phyloP scores from a whole-genome alignment of 2,888 invertebrate species.

The Tigriopus californicus region DNA sequence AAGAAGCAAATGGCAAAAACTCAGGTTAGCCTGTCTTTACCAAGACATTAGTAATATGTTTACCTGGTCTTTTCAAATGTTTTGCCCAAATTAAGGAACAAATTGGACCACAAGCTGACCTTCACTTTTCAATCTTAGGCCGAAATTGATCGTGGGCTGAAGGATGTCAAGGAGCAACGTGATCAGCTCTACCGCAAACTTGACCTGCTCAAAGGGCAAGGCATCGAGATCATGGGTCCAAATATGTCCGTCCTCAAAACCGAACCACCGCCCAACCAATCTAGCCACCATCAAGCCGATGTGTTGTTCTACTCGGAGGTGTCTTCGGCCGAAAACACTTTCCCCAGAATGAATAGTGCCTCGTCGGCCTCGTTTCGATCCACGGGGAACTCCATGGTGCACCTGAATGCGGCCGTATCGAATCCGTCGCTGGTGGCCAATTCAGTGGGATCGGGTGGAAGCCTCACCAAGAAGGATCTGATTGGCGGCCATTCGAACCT shows the following conservation, averaged over 20 bases:
- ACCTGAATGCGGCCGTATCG: background rate
- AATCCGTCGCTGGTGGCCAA: background rate
- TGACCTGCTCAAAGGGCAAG: slow-evolving; percentile 59
- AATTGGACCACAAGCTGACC: too few relatives aligned
- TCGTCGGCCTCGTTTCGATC: background rate
- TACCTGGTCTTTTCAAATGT: too few relatives aligned
- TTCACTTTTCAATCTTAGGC: slow-evolving; percentile 34
- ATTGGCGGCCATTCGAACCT: background rate
- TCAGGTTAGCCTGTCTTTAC: slow-evolving; percentile 30
- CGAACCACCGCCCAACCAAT: slow-evolving; percentile 21
- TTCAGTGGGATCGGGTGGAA: background rate
- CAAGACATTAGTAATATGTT: background rate
- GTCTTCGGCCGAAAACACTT: background rate
- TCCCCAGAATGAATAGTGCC: background rate
- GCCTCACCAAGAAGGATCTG: background rate
- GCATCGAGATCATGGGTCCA: slow-evolving; percentile 41
- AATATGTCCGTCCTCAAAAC: slow-evolving; percentile 33
- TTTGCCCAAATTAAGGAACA: too few relatives aligned
- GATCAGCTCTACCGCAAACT: slow-evolving; percentile 72
- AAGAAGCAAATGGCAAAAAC: slow-evolving; percentile 47
- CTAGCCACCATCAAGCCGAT: slow-evolving; percentile 1
- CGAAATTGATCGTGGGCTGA: slow-evolving; percentile 51
- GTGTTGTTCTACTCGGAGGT: background rate
- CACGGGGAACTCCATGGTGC: background rate
- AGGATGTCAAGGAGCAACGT: slow-evolving; percentile 72